These are phyloP conservation scores for Gallinago paraguaiae DNA, from an alignment of 2,113 vertebrate species.

Conservation along the genomic window DNA sequence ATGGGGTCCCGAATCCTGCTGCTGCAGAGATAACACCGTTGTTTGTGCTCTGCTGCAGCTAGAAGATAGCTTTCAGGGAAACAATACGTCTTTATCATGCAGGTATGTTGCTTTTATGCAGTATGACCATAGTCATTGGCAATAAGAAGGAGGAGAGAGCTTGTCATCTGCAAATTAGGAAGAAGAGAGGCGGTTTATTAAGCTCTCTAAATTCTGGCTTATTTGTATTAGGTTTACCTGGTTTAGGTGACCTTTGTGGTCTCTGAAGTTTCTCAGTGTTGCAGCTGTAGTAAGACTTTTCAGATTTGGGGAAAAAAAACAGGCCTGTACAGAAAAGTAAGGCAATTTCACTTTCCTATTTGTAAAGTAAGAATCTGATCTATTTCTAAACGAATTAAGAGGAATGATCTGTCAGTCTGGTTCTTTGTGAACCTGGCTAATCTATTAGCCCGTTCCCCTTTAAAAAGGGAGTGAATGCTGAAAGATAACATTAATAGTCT, in stretches of 20 bases:
- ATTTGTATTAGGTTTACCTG: background rate
- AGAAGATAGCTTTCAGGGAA: background rate
- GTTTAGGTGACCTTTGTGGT: background rate
- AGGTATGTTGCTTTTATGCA: background rate
- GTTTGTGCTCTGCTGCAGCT: background rate
- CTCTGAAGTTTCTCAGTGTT: background rate
- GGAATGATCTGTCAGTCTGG: background rate
- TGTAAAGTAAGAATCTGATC: background rate
- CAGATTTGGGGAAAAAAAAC: background rate
- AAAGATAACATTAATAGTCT: background rate
- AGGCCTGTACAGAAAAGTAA: background rate
- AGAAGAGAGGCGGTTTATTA: background rate
- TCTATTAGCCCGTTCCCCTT: background rate
- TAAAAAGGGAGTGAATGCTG: background rate
- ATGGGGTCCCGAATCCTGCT: background rate
- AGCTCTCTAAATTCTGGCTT: background rate
- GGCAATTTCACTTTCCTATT: background rate
- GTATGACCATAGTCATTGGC: background rate
- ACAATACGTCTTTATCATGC: background rate
- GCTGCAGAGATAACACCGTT: background rate
- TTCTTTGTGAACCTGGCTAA: background rate
- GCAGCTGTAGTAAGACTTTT: background rate
- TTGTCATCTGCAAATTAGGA: background rate
- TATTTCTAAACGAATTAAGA: background rate
- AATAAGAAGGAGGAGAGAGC: background rate